Percentiles rank a stretch among this genome's conserved stretches.
These are phyloP conservation scores for Drosophila gaucha DNA, from an alignment of 2,888 invertebrate genomes.

Conservation along the genomic window DNA sequence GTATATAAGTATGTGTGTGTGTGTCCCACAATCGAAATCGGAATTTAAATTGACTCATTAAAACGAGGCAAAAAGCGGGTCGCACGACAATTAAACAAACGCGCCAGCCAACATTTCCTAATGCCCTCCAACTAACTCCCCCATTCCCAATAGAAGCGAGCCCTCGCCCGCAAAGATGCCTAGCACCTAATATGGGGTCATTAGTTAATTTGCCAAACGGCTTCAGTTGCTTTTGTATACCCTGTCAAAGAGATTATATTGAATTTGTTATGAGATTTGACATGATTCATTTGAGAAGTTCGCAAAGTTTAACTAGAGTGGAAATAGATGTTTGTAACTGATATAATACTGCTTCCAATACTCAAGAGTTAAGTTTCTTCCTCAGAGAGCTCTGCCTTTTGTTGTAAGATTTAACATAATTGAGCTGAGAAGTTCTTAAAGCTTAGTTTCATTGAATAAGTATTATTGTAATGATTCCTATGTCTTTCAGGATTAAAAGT, in stretches of 20 bases:
- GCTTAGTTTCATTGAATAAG: no score
- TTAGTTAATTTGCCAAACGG: conserved; percentile 77
- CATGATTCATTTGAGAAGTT: background rate
- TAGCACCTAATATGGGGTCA: conserved; percentile 65
- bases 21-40: conserved; percentile 74
- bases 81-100: conserved; percentile 79
- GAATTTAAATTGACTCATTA: conserved; percentile 81
- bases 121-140: background rate
- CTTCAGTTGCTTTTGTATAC: conserved; percentile 39
- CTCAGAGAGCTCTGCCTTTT: no score
- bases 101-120: conserved; percentile 34
- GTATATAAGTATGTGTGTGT: conserved; percentile 10
- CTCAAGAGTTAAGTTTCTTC: no score
- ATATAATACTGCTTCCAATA: no score
- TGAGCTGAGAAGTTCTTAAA: background rate
- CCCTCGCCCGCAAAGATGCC: conserved; percentile 19
- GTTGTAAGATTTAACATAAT: background rate
- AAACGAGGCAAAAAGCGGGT: conserved; percentile 77
- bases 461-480: no score
- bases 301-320: no score
- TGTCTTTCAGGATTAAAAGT: background rate
- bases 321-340: no score
- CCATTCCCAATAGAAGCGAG: conserved; percentile 7
- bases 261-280: conserved; percentile 9
- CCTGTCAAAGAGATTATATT: conserved; percentile 7